Evolutionary conservation across 2,888 invertebrate genomes (phyloP).

Genomic region (Spilarctia lutea): DNA sequence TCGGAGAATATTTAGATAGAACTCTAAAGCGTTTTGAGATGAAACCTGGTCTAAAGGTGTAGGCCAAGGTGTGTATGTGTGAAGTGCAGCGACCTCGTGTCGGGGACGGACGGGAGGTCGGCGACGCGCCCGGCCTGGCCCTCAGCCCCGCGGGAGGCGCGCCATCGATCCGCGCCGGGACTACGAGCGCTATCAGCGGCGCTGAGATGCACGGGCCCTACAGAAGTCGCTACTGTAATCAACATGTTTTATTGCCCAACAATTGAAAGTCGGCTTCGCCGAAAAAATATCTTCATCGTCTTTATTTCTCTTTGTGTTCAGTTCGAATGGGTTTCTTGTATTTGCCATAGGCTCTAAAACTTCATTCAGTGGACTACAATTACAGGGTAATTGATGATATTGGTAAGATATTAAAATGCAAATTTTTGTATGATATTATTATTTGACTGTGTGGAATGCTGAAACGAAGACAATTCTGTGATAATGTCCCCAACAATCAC

Average conservation of each 20-base stretch:
- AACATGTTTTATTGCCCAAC: not conserved
- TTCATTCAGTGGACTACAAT: too few relatives aligned
- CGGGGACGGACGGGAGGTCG: slow-evolving; percentile 1
- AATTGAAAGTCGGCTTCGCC: not conserved
- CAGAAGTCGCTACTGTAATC: not conserved
- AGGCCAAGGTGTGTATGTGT: slow-evolving; percentile 1
- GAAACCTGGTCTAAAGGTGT: not conserved
- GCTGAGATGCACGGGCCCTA: not conserved
- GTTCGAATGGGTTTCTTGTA: not conserved
- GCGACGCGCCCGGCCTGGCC: not conserved
- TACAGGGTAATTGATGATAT: too few relatives aligned
- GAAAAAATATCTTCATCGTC: not conserved
- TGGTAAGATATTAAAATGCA: too few relatives aligned
- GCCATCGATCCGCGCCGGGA: slow-evolving; percentile 15
- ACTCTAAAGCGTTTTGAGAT: not conserved
- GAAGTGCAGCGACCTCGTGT: slow-evolving; percentile 9
- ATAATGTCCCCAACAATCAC: not conserved
- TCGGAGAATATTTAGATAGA: not conserved
- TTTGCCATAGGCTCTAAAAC: not conserved
- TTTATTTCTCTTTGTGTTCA: not conserved
- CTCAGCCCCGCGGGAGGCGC: slow-evolving; percentile 1
- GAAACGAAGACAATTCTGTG: not conserved
- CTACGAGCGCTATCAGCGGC: not conserved
- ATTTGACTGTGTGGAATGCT: not conserved
- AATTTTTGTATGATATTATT: too few relatives aligned